Conservation (phyloP, 2,113 vertebrate genomes). For the Tympanuchus pallidicinctus region DNA sequence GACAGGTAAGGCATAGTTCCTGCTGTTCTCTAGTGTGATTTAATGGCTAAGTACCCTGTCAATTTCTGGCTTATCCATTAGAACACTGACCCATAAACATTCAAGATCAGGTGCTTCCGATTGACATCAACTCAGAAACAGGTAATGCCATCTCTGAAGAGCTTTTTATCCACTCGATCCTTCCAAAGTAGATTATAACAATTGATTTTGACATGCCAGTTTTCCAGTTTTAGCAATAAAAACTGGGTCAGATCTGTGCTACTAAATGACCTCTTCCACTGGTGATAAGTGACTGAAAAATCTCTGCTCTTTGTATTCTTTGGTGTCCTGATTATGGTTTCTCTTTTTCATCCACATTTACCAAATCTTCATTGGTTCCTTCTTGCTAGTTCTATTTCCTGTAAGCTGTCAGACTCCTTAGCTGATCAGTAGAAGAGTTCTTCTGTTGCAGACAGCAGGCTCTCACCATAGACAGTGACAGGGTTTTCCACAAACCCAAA, state of each 20-base stretch:
- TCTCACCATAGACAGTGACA: neutral
- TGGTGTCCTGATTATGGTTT: neutral
- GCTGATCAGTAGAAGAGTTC: neutral
- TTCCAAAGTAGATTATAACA: constrained; percentile 47
- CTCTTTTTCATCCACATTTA: neutral
- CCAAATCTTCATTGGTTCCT: neutral
- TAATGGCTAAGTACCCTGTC: constrained; percentile 62
- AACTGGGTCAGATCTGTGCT: constrained; percentile 29
- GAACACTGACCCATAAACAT: constrained; percentile 46
- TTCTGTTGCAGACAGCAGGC: neutral
- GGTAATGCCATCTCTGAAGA: constrained; percentile 32
- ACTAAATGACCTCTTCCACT: neutral
- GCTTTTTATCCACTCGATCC: constrained; percentile 52
- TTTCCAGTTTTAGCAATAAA: constrained; percentile 38
- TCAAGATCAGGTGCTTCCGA: constrained; percentile 32
- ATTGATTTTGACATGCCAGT: constrained; percentile 39
- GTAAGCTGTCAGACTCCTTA: neutral
- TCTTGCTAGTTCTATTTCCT: neutral
- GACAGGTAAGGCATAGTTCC: constrained; percentile 20
- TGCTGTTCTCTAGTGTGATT: constrained; percentile 41
- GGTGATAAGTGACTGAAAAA: neutral
- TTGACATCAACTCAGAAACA: constrained; percentile 41
- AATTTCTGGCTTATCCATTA: constrained; percentile 22
- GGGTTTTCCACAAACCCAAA: neutral
- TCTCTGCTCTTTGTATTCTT: neutral